Base-by-base conservation (phyloP, 1,140 invertebrate species). In the Drosophila eugracilis region DNA sequence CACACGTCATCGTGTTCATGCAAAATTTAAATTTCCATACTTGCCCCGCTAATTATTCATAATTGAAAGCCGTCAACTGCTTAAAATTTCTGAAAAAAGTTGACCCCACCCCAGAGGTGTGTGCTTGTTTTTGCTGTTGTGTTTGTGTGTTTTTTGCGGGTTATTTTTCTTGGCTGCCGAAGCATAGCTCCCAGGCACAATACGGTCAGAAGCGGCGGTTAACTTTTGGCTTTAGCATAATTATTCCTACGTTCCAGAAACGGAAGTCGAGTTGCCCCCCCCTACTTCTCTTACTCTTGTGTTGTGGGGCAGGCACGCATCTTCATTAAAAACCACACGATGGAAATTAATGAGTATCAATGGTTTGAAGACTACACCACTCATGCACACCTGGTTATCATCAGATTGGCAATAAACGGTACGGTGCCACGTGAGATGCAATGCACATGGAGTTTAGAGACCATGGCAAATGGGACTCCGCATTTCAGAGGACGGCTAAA, bases 281-380 rank as follows among this genome's bases (percentile, higher is more conserved):
- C 28, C 2, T 1, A 4, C n/a, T 12, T 30, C 14, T n/a, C 1
- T 21, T 6, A 12, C 24, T 52, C 52, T 22, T 69, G 49, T 57
- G 26, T 39, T 44, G 41, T 41, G 24, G n/a, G n/a, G 36, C 78
- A 73, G 55, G 55, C 66, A 76, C 77, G 67, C 73, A 77, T 74
- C 81, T 80, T 86, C 81, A 85, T 86, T 86, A 85, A 86, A 85
- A 85, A 85, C 73, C 73, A 75, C 80, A 85, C 66, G 80, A 55
- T 76, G 80, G 65, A 86, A 85, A 86, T 85, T 85, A 85, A 85
- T 86, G 80, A 69, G 73, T 58, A 42, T 59, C 74, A 74, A 85
- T 86, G 80, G 53, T 62, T n/a, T n/a, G n/a, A n/a, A n/a, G n/a
- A n/a, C n/a, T n/a, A n/a, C n/a, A n/a, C n/a, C n/a, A n/a, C n/a